Base-by-base conservation (phyloP, 1,140 invertebrate genomes). In the Adoxophyes honmai region DNA sequence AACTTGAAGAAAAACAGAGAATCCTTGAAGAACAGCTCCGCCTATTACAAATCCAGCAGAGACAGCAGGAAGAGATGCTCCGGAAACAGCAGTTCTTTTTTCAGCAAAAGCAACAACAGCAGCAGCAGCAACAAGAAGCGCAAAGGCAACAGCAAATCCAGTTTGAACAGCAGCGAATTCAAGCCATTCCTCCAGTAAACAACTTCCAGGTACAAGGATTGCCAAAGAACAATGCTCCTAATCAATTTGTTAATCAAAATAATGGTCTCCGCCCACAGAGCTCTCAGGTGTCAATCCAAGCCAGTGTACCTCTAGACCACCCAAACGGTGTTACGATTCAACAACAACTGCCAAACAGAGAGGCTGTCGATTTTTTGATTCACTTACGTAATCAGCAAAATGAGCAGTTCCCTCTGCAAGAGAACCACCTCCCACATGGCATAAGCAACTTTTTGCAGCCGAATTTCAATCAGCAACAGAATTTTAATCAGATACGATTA, bases 21-120 rank as follows among this genome's bases (percentile, higher is more conserved):
- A 75, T 92, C 14, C 71, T 95, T 16, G 93, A 95, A 70, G 92
- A 94, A 62, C 93, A 95, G 70, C 83, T 95, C 14, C 90, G 83
- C 4, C 87, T 92, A 39, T 74, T 94, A 14, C 93, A 94, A 71
- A 88, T 92, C 13, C 93, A 94, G 68, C 93, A 94, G 70, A 90
- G 91, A 54, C 92, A 94, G 68, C 93, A 94, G 66, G 92, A 94
- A 36, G 92, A 94, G 62, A 86, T 93, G 55, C 81, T 94, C 8
- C 78, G 92, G 60, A 91, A 93, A 63, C 91, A 93, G 68, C 90
- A 93, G 57, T 70, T 91, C 57, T 81, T 91, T 42, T 85, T 91
- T 14, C 91, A 92, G 57, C 89, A 89, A 57, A 89, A 89, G 63
- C 79, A 93, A 60, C 90, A 92, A 64, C 82, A 91, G 35, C 66